Percentiles rank a stretch among this genome's conserved stretches.
Evolutionary conservation across 2,113 vertebrate species (phyloP).

Genomic region (Halcyon malimbica): DNA sequence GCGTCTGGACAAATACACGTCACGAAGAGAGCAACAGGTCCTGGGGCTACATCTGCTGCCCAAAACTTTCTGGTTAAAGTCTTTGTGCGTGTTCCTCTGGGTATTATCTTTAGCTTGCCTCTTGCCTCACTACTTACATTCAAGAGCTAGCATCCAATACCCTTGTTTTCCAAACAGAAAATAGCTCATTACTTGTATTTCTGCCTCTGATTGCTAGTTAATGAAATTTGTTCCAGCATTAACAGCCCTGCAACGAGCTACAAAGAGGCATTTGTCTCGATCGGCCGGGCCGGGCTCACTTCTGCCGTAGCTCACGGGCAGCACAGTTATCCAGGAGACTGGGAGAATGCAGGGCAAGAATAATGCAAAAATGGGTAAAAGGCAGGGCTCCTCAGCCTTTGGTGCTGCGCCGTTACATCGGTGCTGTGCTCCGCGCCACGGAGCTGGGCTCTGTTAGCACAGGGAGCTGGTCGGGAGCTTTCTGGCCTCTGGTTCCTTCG

Average conservation of each 20-base stretch:
- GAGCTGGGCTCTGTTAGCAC: not conserved
- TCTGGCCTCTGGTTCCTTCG: not conserved
- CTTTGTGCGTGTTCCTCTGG: not conserved
- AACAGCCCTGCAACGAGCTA: not conserved
- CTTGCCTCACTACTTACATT: not conserved
- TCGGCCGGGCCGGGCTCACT: not conserved
- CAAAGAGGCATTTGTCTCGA: not conserved
- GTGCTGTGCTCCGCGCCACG: fast-evolving
- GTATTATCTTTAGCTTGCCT: not conserved
- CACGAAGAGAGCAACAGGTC: not conserved
- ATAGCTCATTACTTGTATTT: not conserved
- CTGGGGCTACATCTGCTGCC: not conserved
- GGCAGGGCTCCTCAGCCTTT: not conserved
- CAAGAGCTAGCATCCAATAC: not conserved
- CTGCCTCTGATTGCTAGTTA: not conserved
- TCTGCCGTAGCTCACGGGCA: not conserved
- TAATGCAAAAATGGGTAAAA: conserved; percentile 6
- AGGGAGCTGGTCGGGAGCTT: not conserved
- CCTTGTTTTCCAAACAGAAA: not conserved
- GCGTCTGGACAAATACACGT: not conserved
- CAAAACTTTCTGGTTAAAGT: not conserved
- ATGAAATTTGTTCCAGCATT: conserved; percentile 35
- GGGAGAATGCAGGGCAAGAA: conserved; percentile 16
- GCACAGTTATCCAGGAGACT: not conserved
- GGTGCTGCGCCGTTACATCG: not conserved